phyloP scores from a whole-genome alignment of 64 coral and sea anemone species.

The Pocillopora verrucosa region DNA sequence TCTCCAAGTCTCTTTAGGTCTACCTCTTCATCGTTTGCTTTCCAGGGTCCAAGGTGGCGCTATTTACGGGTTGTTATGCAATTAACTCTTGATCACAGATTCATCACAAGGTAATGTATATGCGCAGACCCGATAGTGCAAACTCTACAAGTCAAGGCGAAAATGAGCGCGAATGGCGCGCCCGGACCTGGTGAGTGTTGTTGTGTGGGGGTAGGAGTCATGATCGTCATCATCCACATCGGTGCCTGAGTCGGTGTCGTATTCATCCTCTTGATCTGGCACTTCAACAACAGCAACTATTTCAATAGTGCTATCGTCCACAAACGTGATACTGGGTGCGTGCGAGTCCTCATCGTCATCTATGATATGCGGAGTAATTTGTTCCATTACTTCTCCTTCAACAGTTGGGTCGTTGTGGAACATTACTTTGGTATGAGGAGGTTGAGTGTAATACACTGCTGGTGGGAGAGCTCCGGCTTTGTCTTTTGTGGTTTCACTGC shows the following conservation, averaged over 20 bases:
- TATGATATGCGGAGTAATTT: background rate
- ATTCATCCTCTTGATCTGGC: conserved; percentile 38
- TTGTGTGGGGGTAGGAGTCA: too few species aligned
- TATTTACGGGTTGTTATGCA: background rate
- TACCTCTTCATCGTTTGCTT: background rate
- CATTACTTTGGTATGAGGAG: conserved; percentile 52
- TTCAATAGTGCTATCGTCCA: conserved; percentile 44
- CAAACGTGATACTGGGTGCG: conserved; percentile 26
- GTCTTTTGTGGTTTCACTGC: background rate
- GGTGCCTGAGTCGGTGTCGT: too few species aligned
- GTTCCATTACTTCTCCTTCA: conserved; percentile 55
- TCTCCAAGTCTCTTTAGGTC: conserved; percentile 31
- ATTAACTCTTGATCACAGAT: background rate
- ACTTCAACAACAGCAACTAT: conserved; percentile 29
- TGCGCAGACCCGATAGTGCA: conserved; percentile 21
- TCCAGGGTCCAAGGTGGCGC: conserved; percentile 14
- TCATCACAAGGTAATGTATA: conserved; percentile 27
- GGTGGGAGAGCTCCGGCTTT: background rate
- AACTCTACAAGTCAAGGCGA: conserved; percentile 54
- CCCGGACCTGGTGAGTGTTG: too few species aligned
- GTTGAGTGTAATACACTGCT: conserved; percentile 40
- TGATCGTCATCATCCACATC: too few species aligned
- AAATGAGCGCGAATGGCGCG: too few species aligned
- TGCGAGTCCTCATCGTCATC: conserved; percentile 46
- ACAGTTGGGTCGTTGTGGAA: conserved; percentile 46